These are phyloP conservation scores for Drosophila miranda DNA, from an alignment of 1,140 invertebrate species.

Conservation along the genomic window DNA sequence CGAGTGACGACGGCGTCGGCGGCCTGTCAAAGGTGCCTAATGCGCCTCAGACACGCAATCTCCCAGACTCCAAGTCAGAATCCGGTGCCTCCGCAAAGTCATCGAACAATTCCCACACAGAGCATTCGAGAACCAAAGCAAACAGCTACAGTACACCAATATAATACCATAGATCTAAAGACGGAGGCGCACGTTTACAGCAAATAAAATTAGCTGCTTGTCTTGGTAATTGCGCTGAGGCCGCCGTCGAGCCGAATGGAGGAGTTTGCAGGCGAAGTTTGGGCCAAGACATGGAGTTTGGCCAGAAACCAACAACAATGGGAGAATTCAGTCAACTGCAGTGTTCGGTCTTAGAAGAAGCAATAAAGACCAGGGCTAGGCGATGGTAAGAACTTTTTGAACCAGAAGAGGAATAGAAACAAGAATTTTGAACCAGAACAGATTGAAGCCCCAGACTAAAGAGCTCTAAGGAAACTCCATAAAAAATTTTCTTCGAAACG, in stretches of 20 bases:
- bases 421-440: neutral
- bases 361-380: slow-evolving; percentile 16
- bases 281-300: slow-evolving; percentile 30
- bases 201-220: slow-evolving; percentile 78
- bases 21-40: slow-evolving; percentile 39
- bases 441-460: no score
- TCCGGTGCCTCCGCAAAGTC: slow-evolving; percentile 37
- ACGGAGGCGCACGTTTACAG: slow-evolving; percentile 69
- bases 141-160: neutral
- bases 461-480: no score
- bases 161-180: slow-evolving; percentile 15
- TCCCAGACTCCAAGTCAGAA: neutral
- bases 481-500: no score
- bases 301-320: slow-evolving; percentile 5
- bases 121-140: slow-evolving; percentile 21
- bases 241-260: slow-evolving; percentile 16
- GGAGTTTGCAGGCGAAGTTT: slow-evolving; percentile 33
- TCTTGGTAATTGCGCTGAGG: slow-evolving; percentile 68
- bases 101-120: slow-evolving; percentile 60
- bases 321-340: no score
- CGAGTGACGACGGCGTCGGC: slow-evolving; percentile 22
- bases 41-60: slow-evolving; percentile 61
- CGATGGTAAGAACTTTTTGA: neutral
- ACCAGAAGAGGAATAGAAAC: neutral
- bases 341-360: neutral